Conservation (phyloP, 2,113 vertebrate species). For the Centrocercus urophasianus region DNA sequence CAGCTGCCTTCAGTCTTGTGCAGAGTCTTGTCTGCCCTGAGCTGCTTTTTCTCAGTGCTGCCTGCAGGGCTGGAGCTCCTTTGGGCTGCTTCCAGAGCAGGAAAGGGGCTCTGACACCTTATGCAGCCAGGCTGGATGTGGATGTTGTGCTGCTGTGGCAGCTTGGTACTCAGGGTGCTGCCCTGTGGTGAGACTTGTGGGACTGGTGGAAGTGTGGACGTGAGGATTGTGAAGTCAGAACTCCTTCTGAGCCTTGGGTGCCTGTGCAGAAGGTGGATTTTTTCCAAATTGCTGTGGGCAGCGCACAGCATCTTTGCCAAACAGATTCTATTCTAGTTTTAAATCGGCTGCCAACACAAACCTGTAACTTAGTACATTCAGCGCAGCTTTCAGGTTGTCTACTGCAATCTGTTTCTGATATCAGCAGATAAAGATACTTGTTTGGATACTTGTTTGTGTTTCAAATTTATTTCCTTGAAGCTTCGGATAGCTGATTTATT, state of each 20-base stretch:
- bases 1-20: neutral
- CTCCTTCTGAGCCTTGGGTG: too few relatives aligned
- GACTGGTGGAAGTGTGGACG: neutral
- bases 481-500: neutral
- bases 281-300: neutral
- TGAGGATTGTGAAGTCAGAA: neutral
- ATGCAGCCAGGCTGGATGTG: neutral
- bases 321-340: neutral
- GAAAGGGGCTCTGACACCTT: neutral
- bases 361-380: neutral
- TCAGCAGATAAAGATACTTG: accelerated
- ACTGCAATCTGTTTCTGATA: neutral
- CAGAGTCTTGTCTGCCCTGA: neutral
- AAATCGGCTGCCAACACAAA: neutral
- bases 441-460: neutral
- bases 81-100: accelerated
- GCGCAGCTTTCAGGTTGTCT: neutral
- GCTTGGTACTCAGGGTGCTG: neutral
- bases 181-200: neutral
- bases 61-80: accelerated
- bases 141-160: neutral
- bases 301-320: neutral
- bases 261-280: neutral
- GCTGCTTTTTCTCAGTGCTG: accelerated
- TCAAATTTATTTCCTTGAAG: neutral